Base-by-base conservation (phyloP, 2,888 invertebrate genomes). In the Notodonta dromedarius region DNA sequence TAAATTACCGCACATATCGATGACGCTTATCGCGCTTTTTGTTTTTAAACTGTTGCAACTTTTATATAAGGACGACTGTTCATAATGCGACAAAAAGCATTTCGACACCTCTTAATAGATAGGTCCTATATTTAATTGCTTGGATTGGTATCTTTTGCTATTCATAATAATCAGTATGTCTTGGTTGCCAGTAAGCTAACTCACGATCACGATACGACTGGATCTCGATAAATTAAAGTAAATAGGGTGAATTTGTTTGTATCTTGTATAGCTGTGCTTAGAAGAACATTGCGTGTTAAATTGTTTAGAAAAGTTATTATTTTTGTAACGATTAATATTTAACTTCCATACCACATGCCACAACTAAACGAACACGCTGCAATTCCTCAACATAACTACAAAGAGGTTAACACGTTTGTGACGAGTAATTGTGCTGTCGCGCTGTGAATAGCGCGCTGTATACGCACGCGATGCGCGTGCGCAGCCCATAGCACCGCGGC, bases 1-100 rank as follows among this genome's bases (percentile, higher is more conserved):
- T 72, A 61, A 53, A 62, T 66, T 69, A 62, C 66, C 53, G 65
- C 32, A 50, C 48, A 44, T 56, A 44, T 56, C 56, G 60, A 56
- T 56, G 46, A n/a, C 61, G 42, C 58, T 65, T 66, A 66, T 72
- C 60, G 12, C 50, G 35, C 48, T 35, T 13, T 55, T 40, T 56
- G 57, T 51, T 65, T 63, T 62, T 52, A 53, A 63, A 66, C 58
- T 61, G 44, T 63, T 8, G 32, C 51, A 42, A 44, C 56, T 59
- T 57, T 60, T 54, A 4, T 44, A 6, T 59, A 61, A 62, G 32
- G 51, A 0, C 13, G 9, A 8, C 56, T 57, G 46, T 53, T 44
- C 51, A 64, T 32, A 53, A 3, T 16, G 59, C 54, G 50, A 53
- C 52, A 35, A 54, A 54, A 39, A 14, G 4, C 2, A 2, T 35